Evolutionary conservation across 2,797 vertebrate species (phyloP), one percentile per base, ranked within the genome.

Genomic region (Threskiornis aethiopicus): DNA sequence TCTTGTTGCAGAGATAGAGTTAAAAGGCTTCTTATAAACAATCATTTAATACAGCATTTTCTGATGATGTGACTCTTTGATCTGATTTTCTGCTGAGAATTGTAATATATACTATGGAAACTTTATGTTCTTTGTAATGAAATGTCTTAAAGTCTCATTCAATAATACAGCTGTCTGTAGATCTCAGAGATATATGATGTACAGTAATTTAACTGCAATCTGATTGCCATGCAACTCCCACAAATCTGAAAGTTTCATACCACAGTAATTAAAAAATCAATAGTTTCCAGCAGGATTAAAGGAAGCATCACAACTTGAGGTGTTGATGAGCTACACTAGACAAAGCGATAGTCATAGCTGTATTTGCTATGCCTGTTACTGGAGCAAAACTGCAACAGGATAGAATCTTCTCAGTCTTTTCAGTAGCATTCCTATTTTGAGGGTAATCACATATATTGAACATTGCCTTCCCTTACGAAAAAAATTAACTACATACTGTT

Each of bases 1-100:
- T 89, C 94, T 83, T 89, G 90, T 86, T 90, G 91, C 42, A 96
- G 93, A 87, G 94, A 96, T 52, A 91, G 81, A 94, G 95, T 93
- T 89, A 94, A 97, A 97, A 88, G 87, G 6, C 66, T 72, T 84
- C 83, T 91, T 90, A 90, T 87, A 95, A 96, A 90, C 85, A 91
- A 65, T 39, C 18, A 72, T 91, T 90, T 93, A 94, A 92, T 69
- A 94, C 42, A 84, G n/a, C 28, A 66, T 80, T 94, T 94, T 94
- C 59, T 78, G 72, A 94, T 94, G 58, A 89, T 20, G 14, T 85
- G 64, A 37, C 64, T 58, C 78, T 95, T 84, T 85, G 78, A 95
- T 96, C 90, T 91, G 51, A 62, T 94, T 95, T 94, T 97, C 87
- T 79, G 51, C 39, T 94, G 92, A 81, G 82, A 95, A 90, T 46